These are phyloP conservation scores for Melipona quadrifasciata DNA, from an alignment of 1,140 invertebrate genomes.

Conservation along the genomic window DNA sequence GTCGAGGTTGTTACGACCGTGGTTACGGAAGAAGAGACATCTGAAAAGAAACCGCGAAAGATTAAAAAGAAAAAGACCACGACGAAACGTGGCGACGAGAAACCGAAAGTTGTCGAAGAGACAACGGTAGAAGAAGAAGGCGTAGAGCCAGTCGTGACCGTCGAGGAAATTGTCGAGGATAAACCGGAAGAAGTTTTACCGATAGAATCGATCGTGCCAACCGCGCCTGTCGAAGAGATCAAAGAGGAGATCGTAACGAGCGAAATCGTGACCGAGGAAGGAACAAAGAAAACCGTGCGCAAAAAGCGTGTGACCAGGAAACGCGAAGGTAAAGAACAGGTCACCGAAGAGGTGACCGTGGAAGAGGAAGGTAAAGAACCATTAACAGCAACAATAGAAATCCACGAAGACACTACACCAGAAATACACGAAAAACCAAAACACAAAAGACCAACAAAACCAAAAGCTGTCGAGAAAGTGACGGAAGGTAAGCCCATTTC, in stretches of 20 bases:
- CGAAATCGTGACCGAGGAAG: slow-evolving; percentile 58
- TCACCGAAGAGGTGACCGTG: slow-evolving; percentile 70
- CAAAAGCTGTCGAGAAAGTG: slow-evolving; percentile 62
- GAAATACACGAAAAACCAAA: slow-evolving; percentile 70
- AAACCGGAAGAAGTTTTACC: not conserved
- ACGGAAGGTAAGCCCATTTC: slow-evolving; percentile 67
- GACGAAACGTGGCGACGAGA: slow-evolving; percentile 51
- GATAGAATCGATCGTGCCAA: not conserved
- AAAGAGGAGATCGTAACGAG: slow-evolving; percentile 35
- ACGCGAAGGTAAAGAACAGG: slow-evolving; percentile 65
- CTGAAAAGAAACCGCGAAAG: slow-evolving; percentile 44
- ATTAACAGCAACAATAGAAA: slow-evolving; percentile 69
- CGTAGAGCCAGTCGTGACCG: slow-evolving; percentile 9
- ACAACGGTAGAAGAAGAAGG: slow-evolving; percentile 51
- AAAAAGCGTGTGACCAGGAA: slow-evolving; percentile 70
- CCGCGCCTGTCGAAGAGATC: slow-evolving; percentile 30
- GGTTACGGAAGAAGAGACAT: slow-evolving; percentile 58
- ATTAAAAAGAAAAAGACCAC: slow-evolving; percentile 40
- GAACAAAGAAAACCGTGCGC: slow-evolving; percentile 22
- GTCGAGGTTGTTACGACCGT: slow-evolving; percentile 16
- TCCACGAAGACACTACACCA: slow-evolving; percentile 68
- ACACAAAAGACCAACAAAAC: slow-evolving; percentile 69
- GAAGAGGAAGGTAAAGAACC: slow-evolving; percentile 78
- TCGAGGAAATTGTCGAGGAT: slow-evolving; percentile 65
- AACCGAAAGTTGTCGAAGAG: slow-evolving; percentile 33